phyloP scores from a whole-genome alignment of 1,140 invertebrate species.

The Euwallacea fornicatus region DNA sequence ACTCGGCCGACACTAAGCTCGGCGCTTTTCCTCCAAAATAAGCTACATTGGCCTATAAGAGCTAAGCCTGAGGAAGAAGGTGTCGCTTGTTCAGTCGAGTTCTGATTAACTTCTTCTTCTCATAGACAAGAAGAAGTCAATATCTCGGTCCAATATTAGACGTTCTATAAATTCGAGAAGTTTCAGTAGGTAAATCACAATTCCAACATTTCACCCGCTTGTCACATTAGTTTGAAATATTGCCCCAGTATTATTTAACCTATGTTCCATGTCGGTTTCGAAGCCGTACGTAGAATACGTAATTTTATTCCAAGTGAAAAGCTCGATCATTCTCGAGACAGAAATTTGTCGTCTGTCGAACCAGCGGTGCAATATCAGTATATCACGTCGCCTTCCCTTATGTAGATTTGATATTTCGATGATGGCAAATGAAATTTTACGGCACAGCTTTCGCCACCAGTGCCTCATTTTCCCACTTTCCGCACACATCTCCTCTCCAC shows the following conservation, averaged over 20 bases:
- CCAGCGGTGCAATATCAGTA: conserved; percentile 6
- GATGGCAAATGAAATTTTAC: conserved; percentile 29
- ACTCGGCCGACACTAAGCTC: too few species aligned
- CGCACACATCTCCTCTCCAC: conserved; percentile 5
- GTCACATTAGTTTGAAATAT: conserved; percentile 13
- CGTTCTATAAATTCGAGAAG: too few species aligned
- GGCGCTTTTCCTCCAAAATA: too few species aligned
- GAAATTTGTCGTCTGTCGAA: conserved; percentile 20
- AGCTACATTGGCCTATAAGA: too few species aligned
- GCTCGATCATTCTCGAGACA: conserved; percentile 9
- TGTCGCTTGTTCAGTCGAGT: too few species aligned
- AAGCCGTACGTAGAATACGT: conserved; percentile 5
- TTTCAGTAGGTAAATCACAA: too few species aligned
- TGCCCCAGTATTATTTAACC: conserved; percentile 6
- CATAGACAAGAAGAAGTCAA: too few species aligned
- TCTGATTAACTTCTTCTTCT: too few species aligned
- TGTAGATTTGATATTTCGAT: conserved; percentile 26
- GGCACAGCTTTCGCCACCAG: conserved; percentile 9
- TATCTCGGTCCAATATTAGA: too few species aligned
- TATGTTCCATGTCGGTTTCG: conserved; percentile 9
- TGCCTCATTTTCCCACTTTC: conserved; percentile 24
- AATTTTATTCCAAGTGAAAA: conserved; percentile 20
- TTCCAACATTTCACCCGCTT: neutral
- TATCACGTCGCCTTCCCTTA: conserved; percentile 16
- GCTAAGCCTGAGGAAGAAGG: too few species aligned